A percentile compares a stretch with the other conserved stretches of the same genome.
phyloP scores from a whole-genome alignment of 2,113 vertebrate species.

The Lampris megalopsis region DNA sequence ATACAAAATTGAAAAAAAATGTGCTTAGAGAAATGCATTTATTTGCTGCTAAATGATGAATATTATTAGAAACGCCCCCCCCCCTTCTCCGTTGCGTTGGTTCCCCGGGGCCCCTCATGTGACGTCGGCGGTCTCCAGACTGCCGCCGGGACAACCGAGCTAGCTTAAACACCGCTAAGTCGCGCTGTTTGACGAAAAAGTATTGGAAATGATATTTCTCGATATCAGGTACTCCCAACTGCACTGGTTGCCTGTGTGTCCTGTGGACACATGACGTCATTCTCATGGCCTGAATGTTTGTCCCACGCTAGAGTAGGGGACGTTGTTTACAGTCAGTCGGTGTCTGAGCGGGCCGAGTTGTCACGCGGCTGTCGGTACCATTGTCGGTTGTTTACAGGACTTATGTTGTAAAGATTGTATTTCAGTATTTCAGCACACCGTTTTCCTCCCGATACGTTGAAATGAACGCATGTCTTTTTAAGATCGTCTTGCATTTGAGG shows the following conservation, averaged over 20 bases:
- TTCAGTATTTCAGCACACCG: conserved; percentile 74
- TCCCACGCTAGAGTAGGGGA: conserved; percentile 43
- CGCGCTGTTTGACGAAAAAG: conserved; percentile 29
- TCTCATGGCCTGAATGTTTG: conserved; percentile 67
- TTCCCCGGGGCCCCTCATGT: too few relatives aligned
- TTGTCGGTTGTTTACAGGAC: conserved; percentile 54
- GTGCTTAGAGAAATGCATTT: conserved; percentile 21
- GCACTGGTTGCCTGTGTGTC: conserved; percentile 83
- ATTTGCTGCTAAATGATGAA: conserved; percentile 14
- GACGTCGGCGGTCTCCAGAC: not conserved
- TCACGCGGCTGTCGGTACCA: conserved; percentile 61
- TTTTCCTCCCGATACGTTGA: conserved; percentile 37
- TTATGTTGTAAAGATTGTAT: conserved; percentile 74
- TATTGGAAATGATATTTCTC: conserved; percentile 37
- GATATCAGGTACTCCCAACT: conserved; percentile 80
- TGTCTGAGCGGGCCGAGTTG: conserved; percentile 36
- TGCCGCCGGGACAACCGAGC: not conserved
- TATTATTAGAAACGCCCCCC: too few relatives aligned
- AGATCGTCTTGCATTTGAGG: conserved; percentile 29
- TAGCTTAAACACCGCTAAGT: conserved; percentile 4
- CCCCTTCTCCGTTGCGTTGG: too few relatives aligned
- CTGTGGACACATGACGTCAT: conserved; percentile 82
- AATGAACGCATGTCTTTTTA: conserved; percentile 68
- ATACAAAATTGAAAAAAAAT: conserved; percentile 2
- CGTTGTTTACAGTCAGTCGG: conserved; percentile 65